Evolutionary conservation across 2,113 vertebrate species (phyloP).

Genomic region (Vimba vimba): DNA sequence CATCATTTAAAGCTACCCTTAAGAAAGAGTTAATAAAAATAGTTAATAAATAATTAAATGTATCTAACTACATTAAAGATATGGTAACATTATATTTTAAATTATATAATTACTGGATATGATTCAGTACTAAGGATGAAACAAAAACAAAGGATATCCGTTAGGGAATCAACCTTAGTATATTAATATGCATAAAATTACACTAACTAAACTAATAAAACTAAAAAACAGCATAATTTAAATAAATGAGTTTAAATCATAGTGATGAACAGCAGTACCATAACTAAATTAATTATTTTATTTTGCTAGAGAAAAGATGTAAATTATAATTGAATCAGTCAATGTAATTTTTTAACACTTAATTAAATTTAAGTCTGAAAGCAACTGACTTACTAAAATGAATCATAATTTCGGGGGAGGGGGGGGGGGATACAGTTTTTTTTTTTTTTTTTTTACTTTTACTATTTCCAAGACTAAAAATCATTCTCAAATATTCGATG

Average conservation of each 20-base stretch:
- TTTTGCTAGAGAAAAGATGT: background rate
- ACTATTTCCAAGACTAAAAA: background rate
- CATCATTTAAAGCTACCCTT: background rate
- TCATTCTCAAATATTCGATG: background rate
- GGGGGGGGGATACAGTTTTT: too few species aligned
- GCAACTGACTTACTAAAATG: background rate
- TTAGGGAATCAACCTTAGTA: background rate
- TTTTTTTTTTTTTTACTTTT: background rate
- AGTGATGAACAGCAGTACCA: background rate
- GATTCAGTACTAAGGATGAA: background rate
- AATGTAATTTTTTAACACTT: too few species aligned
- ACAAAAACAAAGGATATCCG: too few species aligned
- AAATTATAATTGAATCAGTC: background rate
- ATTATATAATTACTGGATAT: background rate
- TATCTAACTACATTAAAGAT: background rate
- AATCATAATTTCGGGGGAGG: background rate
- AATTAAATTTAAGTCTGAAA: background rate
- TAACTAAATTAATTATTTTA: background rate
- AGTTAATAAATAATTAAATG: background rate
- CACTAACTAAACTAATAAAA: background rate
- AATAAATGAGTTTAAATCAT: background rate
- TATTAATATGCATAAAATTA: background rate
- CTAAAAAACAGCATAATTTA: background rate
- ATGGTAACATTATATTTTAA: background rate
- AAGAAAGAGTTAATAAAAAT: background rate